Percentiles rank a stretch among this genome's conserved stretches.
These are phyloP conservation scores for Gnathonemus longibarbis DNA, from an alignment of 2,113 vertebrate genomes.

Conservation along the genomic window DNA sequence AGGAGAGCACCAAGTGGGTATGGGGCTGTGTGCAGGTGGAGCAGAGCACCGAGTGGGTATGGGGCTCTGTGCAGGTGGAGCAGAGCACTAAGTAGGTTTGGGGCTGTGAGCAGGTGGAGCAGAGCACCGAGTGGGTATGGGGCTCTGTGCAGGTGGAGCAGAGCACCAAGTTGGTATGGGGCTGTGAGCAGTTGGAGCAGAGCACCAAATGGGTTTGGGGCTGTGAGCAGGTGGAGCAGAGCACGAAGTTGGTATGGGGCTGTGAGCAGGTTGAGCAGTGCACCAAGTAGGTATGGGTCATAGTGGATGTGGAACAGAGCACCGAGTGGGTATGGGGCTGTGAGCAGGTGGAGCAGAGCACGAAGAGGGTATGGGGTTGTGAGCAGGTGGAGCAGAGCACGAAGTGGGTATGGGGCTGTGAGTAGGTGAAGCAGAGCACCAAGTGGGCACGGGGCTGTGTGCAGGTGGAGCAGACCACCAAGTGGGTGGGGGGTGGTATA, in stretches of 20 bases:
- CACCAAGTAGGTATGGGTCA: neutral
- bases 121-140: neutral
- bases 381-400: neutral
- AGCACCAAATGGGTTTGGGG: neutral
- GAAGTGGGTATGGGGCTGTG: neutral
- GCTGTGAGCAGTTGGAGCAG: neutral
- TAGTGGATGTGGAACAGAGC: neutral
- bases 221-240: neutral
- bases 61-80: neutral
- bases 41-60: neutral
- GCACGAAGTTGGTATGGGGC: neutral
- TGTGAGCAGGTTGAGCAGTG: neutral
- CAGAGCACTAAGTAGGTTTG: neutral
- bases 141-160: neutral
- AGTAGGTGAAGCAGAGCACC: neutral
- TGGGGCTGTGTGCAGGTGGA: neutral
- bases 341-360: neutral
- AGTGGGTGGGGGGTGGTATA: neutral
- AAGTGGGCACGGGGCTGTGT: neutral
- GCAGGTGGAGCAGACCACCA: neutral
- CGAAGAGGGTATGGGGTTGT: neutral
- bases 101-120: neutral
- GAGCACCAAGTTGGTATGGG: neutral
- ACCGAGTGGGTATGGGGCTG: neutral
- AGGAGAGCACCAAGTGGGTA: neutral